Percentiles rank a stretch among this genome's conserved stretches.
phyloP scores from a whole-genome alignment of 2,113 vertebrate genomes.

The Australoheros scitulus region DNA sequence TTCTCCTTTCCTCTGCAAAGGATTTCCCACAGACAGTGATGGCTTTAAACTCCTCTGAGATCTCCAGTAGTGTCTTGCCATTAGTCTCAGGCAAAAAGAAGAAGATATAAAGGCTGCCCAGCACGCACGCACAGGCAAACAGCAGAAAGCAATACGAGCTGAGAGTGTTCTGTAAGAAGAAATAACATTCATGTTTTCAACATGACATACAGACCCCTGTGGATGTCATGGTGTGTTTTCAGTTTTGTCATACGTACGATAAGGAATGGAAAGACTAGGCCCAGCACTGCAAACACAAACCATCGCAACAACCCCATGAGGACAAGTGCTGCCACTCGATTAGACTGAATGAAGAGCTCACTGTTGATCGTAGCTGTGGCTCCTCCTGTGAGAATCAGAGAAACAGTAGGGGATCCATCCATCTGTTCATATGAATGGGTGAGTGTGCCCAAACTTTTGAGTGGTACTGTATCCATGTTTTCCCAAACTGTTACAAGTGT shows the following conservation, averaged over 20 bases:
- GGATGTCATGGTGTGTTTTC: background rate
- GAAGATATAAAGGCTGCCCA: constrained; percentile 66
- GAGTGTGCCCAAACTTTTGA: too few relatives aligned
- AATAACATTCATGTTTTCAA: background rate
- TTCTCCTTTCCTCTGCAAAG: background rate
- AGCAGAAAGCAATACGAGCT: constrained; percentile 72
- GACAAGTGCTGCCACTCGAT: constrained; percentile 71
- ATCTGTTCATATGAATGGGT: too few relatives aligned
- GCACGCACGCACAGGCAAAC: constrained; percentile 67
- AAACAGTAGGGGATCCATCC: background rate
- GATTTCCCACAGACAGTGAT: constrained; percentile 67
- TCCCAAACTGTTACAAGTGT: background rate
- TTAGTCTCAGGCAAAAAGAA: constrained; percentile 81
- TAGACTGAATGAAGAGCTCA: constrained; percentile 79
- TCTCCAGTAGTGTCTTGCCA: constrained; percentile 79
- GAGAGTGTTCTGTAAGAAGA: constrained; percentile 59
- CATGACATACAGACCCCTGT: background rate
- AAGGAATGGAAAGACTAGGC: constrained; percentile 76
- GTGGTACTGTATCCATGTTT: background rate
- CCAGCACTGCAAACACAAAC: constrained; percentile 42
- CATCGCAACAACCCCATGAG: constrained; percentile 67
- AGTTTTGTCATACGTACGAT: constrained; percentile 68
- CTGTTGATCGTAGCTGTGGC: constrained; percentile 38
- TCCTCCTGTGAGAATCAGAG: constrained; percentile 56
- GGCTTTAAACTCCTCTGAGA: constrained; percentile 71